Conservation (phyloP, 2,113 vertebrate genomes). For the Apaloderma vittatum region DNA sequence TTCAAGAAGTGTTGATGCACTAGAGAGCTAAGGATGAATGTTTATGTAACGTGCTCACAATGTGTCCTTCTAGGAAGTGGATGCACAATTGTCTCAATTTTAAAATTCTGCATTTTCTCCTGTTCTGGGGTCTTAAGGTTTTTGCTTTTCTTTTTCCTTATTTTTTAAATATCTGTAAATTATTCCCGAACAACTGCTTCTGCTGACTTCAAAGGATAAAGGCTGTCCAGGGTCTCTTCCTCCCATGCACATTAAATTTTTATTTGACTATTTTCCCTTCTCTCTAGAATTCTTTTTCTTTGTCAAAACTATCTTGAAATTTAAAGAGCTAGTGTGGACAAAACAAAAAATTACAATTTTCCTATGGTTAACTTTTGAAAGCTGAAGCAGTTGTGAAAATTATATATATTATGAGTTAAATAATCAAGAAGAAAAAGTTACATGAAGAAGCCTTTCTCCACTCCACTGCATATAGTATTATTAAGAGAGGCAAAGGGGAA, state of each 20-base stretch:
- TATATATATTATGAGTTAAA: background rate
- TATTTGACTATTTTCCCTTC: background rate
- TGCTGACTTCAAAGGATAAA: background rate
- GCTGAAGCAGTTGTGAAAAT: background rate
- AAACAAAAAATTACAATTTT: background rate
- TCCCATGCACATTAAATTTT: background rate
- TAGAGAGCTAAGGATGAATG: background rate
- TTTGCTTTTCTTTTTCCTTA: too few relatives aligned
- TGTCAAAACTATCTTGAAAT: background rate
- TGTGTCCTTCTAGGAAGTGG: background rate
- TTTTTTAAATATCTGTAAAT: background rate
- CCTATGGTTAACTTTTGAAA: background rate
- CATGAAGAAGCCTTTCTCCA: background rate
- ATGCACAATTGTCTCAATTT: background rate
- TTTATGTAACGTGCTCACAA: fast-evolving
- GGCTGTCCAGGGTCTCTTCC: background rate
- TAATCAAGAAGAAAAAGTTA: background rate
- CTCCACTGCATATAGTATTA: background rate
- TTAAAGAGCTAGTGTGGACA: background rate
- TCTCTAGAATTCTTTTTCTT: background rate
- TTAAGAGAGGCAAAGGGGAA: background rate
- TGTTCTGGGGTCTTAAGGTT: background rate
- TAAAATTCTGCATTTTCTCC: background rate
- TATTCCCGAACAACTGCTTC: background rate
- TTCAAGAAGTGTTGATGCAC: background rate